Conservation (phyloP, 1,140 invertebrate genomes). For the Calephelis nemesis region DNA sequence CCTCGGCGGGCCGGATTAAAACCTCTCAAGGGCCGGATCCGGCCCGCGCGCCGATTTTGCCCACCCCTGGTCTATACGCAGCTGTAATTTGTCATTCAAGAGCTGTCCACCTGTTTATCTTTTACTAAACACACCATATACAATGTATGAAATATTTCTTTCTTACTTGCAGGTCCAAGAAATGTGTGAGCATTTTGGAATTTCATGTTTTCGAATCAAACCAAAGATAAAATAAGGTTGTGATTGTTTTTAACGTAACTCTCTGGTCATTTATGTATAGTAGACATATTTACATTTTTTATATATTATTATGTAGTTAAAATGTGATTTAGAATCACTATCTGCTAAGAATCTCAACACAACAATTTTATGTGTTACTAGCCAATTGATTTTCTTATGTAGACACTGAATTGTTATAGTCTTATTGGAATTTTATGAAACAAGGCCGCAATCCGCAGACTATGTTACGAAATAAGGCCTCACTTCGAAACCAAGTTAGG, state of each 20-base stretch:
- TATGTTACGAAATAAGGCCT: no score
- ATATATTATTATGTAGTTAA: constrained; percentile 11
- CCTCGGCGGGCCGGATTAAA: no score
- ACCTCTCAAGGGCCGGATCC: no score
- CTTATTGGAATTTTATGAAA: no score
- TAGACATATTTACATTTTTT: constrained; percentile 26
- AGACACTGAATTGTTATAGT: no score
- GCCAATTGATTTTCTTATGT: neutral
- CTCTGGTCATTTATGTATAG: constrained; percentile 25
- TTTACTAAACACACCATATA: no score
- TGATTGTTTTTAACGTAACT: neutral
- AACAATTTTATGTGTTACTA: neutral
- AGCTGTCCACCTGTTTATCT: no score
- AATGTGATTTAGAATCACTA: constrained; percentile 21
- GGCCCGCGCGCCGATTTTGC: no score
- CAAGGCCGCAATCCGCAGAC: no score
- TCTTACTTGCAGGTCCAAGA: constrained; percentile 76
- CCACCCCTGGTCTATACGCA: no score
- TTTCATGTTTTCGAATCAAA: constrained; percentile 81
- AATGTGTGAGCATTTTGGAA: constrained; percentile 81
- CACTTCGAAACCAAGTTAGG: no score
- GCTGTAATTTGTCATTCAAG: no score
- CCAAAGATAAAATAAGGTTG: constrained; percentile 56
- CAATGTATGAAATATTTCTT: neutral
- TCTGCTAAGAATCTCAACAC: neutral